Evolutionary conservation across 1,140 invertebrate genomes (phyloP), one percentile per base, ranked within the genome.

Genomic region (Procambarus clarkii): DNA sequence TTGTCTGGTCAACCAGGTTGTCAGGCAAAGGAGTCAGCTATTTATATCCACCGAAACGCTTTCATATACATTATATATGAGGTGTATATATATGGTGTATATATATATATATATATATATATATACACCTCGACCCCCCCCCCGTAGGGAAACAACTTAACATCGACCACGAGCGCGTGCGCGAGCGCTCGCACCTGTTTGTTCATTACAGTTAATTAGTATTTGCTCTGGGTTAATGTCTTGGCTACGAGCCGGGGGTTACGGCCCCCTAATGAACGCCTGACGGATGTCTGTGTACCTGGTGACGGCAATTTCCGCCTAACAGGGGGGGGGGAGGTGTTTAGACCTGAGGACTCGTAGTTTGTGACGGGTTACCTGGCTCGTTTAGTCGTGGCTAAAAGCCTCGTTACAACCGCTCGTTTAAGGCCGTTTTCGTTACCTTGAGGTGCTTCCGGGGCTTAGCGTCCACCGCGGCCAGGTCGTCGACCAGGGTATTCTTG

Each of bases 191-290:
- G n/a, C n/a, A 21, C 69, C 69, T 74, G 18, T 74, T 74, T 24
- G 69, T 74, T 74, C 69, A 74, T 74, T 74, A 74, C 69, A 34
- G n/a, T 24, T 74, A 74, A 74, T 74, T 74, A 74, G 69, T 74
- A 74, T 74, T 74, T 74, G 69, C 69, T 74, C 69, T 74, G 69
- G n/a, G 69, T 74, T 74, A 74, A 24, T 74, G 69, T 74, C 69
- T 74, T 74, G 13, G 24, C n/a, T 74, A 24, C 34, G 69, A 74
- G 18, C 69, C 69, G 69, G 69, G n/a, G 34, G 69, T 74, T 24
- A 74, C n/a, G 34, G n/a, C 21, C n/a, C n/a, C 7, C 34, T 74
- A 74, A 74, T 74, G 69, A 74, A 74, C 24, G n/a, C 18, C 7
- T 74, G 69, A 34, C 69, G n/a, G 69, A 64, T 64, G 60, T 58